Evolutionary conservation across 2,797 vertebrate species (phyloP), one percentile per base, ranked within the genome.

Genomic region (Loris lydekkerianus): DNA sequence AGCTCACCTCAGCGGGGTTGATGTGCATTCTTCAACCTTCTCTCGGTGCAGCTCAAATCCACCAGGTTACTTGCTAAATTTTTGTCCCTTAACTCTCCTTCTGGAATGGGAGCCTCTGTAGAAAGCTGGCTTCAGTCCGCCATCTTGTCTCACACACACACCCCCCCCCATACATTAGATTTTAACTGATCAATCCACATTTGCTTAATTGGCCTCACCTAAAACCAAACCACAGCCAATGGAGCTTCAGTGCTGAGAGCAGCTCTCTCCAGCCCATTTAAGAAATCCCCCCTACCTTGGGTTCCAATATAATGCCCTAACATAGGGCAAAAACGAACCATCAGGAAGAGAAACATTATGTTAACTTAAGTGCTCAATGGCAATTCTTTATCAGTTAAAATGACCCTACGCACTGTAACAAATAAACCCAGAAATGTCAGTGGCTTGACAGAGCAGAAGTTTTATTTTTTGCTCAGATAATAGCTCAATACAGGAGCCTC

Each of bases 151-250:
- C 34, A 34, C 34, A 34, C 34, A 34, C 34, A 34, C 34, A n/a
- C 34, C 34, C 34, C 34, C 34, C 2, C 34, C 34, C 34, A 53
- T 37, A 46, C 58, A 56, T 61, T 43, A 27, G 34, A 69, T 75
- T 82, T 93, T 34, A 91, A 91, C 37, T 87, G 29, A 76, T 70
- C 53, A 37, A 34, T 61, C 34, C 37, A 72, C 27, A 86, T 86
- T 94, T 65, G 90, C 8, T 90, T 69, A 21, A 13, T 1, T 13
- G 37, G 14, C 53, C 69, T 87, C 23, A 23, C 70, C 83, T 72
- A 69, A 83, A 87, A 53, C 40, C 17, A 37, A 86, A 87, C 20
- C 87, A 82, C 29, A 65, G 40, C 3, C 2, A 18, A 56, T 29
- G 61, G n/a, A 86, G 15, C 53, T 61, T 70, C 34, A 43, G 13